Evolutionary conservation across 92 coral and sea anemone genomes (phyloP).

Genomic region (Scolanthus callimorphus): DNA sequence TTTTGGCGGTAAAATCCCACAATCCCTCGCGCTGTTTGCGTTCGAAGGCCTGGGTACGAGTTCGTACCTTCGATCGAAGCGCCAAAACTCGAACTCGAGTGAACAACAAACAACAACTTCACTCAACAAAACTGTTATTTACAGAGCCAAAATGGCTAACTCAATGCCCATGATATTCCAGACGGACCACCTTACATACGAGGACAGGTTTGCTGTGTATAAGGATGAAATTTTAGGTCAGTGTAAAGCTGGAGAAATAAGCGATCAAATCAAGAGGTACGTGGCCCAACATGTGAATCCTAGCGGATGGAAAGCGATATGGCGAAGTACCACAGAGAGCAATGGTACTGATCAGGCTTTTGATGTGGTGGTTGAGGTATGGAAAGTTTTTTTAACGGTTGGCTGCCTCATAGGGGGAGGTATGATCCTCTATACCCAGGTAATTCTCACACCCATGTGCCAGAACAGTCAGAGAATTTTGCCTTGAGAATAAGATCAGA

Average conservation of each 20-base stretch:
- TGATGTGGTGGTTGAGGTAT: conserved; percentile 86
- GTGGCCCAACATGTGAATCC: conserved; percentile 65
- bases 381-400: not conserved
- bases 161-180: conserved; percentile 86
- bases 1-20: not conserved
- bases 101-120: too few relatives aligned
- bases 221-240: conserved; percentile 58
- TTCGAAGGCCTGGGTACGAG: not conserved
- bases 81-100: not conserved
- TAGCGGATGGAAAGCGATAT: conserved; percentile 81
- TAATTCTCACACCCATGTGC: too few relatives aligned
- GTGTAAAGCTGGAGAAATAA: conserved; percentile 64
- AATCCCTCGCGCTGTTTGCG: not conserved
- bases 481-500: too few relatives aligned
- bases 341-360: conserved; percentile 42
- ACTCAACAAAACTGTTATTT: not conserved
- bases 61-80: too few relatives aligned
- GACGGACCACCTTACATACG: conserved; percentile 61
- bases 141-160: conserved; percentile 21
- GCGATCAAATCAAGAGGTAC: conserved; percentile 59
- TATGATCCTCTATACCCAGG: too few relatives aligned
- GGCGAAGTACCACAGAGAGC: conserved; percentile 66
- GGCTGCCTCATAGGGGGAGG: too few relatives aligned
- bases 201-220: conserved; percentile 72
- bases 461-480: too few relatives aligned